These are phyloP conservation scores for Clupea harengus DNA, from an alignment of 2,113 vertebrate species.

Conservation along the genomic window DNA sequence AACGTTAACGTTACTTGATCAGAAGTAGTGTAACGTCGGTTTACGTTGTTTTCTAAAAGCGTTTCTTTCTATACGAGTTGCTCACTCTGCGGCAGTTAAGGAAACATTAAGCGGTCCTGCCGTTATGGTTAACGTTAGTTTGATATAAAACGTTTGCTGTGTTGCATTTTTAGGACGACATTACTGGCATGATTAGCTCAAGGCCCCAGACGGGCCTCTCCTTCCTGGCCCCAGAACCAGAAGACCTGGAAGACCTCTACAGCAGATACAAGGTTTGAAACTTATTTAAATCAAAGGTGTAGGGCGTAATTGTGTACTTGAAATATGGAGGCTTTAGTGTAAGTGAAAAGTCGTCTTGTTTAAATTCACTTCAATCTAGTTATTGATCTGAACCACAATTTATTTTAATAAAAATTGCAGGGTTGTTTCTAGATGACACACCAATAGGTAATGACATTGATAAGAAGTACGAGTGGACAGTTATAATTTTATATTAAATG, in stretches of 20 bases:
- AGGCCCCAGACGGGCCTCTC: slow-evolving; percentile 86
- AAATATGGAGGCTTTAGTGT: no score
- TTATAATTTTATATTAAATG: no score
- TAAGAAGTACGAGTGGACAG: no score
- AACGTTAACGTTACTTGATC: no score
- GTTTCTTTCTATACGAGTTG: not conserved
- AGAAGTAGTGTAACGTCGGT: no score
- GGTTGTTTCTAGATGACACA: not conserved
- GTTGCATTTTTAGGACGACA: slow-evolving; percentile 74
- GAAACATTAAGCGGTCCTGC: not conserved
- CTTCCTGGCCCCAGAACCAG: slow-evolving; percentile 86
- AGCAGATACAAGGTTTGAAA: slow-evolving; percentile 84
- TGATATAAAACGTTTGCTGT: not conserved
- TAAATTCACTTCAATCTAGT: no score
- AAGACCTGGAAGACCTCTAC: slow-evolving; percentile 88
- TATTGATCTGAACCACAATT: not conserved
- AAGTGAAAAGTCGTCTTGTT: no score
- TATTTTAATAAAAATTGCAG: not conserved
- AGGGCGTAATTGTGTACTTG: no score
- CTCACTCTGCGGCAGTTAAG: not conserved
- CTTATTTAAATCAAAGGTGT: not conserved
- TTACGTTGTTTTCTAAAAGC: no score
- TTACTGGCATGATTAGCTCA: slow-evolving; percentile 76
- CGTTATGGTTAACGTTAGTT: slow-evolving; percentile 23
- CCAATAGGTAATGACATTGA: no score